phyloP scores from a whole-genome alignment of 64 coral and sea anemone genomes.

The Cladopsammia gracilis region DNA sequence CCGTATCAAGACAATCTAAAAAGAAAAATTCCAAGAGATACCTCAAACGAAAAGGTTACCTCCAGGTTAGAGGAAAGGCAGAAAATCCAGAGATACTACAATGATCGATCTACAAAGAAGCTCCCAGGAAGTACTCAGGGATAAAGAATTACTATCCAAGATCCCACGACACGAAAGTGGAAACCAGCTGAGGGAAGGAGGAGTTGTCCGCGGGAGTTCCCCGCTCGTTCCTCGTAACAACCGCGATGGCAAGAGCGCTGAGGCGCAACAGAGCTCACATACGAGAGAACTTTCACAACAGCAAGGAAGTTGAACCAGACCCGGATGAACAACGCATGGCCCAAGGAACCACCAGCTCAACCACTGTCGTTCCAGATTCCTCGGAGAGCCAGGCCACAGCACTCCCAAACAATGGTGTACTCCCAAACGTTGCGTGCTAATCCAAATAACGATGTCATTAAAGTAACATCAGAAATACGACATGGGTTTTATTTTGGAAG shows the following conservation, averaged over 20 bases:
- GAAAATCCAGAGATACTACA: slow-evolving; percentile 60
- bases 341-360: no score
- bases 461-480: no score
- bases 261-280: slow-evolving; percentile 14
- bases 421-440: no score
- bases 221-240: slow-evolving; percentile 1
- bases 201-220: neutral
- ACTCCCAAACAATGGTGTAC: no score
- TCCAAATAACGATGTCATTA: no score
- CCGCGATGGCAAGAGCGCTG: neutral
- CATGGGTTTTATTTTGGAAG: no score
- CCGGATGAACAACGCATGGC: no score
- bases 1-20: slow-evolving; percentile 50
- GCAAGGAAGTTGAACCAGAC: no score
- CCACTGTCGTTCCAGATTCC: no score
- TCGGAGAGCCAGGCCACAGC: no score
- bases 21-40: slow-evolving; percentile 48
- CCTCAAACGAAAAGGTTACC: slow-evolving; percentile 46
- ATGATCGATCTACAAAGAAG: slow-evolving; percentile 55
- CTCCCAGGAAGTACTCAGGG: slow-evolving; percentile 48
- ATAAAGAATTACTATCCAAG: slow-evolving; percentile 57
- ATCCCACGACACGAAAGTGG: slow-evolving; percentile 57
- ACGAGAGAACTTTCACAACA: no score
- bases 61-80: slow-evolving; percentile 59
- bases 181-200: slow-evolving; percentile 7